Evolutionary conservation across 1,140 invertebrate species (phyloP).

Genomic region (Drosophila pachea): DNA sequence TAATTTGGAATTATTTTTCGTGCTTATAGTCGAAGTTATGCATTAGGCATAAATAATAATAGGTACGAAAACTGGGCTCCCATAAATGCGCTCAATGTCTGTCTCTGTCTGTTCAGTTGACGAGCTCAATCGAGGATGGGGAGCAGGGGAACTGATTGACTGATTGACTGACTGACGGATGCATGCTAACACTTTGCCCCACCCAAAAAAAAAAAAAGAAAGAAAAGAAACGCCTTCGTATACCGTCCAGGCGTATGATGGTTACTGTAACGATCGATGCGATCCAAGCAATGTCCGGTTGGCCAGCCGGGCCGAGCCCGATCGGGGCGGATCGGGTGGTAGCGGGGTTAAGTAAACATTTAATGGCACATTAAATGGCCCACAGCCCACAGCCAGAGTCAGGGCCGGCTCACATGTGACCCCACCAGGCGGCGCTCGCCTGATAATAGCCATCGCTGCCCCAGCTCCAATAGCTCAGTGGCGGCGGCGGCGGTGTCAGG

Average conservation of each 20-base stretch:
- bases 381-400: slow-evolving; percentile 22
- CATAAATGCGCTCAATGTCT: not conserved
- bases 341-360: slow-evolving; percentile 54
- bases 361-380: slow-evolving; percentile 73
- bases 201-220: too few relatives aligned
- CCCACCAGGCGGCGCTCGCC: slow-evolving; percentile 64
- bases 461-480: slow-evolving; percentile 57
- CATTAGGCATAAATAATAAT: slow-evolving; percentile 42
- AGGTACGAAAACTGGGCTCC: slow-evolving; percentile 32
- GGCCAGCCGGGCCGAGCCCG: not conserved
- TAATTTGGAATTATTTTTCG: slow-evolving; percentile 5
- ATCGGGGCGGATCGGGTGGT: not conserved
- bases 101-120: not conserved
- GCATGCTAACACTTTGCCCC: not conserved
- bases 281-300: too few relatives aligned
- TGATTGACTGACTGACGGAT: slow-evolving; percentile 1
- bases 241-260: too few relatives aligned
- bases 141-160: not conserved
- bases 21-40: slow-evolving; percentile 13
- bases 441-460: slow-evolving; percentile 66
- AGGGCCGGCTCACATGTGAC: slow-evolving; percentile 50
- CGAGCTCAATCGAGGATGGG: not conserved
- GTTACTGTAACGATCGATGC: too few relatives aligned
- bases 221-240: too few relatives aligned
- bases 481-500: slow-evolving; percentile 65